phyloP scores from a whole-genome alignment of 2,888 invertebrate species.

The Dysmachus trigonus region DNA sequence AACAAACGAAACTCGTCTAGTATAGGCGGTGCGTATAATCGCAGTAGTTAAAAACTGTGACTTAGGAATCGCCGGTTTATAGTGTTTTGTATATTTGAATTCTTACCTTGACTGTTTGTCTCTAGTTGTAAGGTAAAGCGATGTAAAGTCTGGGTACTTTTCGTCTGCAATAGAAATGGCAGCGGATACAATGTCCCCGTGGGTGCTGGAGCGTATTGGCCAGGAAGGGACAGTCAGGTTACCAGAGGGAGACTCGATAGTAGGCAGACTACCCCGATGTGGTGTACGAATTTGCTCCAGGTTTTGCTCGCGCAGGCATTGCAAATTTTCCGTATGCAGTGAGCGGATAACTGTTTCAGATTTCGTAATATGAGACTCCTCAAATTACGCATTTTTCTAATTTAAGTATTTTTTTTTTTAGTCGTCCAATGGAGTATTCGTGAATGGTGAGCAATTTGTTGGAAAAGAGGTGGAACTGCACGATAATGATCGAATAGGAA shows the following conservation, averaged over 20 bases:
- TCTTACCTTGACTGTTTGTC: too few species aligned
- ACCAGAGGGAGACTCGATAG: slow-evolving; percentile 53
- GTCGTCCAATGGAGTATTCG: slow-evolving; percentile 58
- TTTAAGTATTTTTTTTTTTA: slow-evolving; percentile 51
- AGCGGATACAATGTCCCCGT: slow-evolving; percentile 49
- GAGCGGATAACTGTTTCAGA: neutral
- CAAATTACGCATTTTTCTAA: neutral
- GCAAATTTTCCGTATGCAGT: slow-evolving; percentile 49
- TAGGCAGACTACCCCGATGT: slow-evolving; percentile 55
- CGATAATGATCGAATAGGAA: slow-evolving; percentile 45
- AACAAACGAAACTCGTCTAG: too few species aligned
- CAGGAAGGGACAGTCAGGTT: slow-evolving; percentile 52
- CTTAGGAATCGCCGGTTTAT: too few species aligned
- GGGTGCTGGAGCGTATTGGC: slow-evolving; percentile 52
- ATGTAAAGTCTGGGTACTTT: neutral
- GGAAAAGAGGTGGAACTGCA: neutral
- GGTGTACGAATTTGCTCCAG: slow-evolving; percentile 50
- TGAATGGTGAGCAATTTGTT: slow-evolving; percentile 52
- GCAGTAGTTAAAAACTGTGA: too few species aligned
- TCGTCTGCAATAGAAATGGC: slow-evolving; percentile 36
- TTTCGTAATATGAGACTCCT: neutral
- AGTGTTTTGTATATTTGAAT: too few species aligned
- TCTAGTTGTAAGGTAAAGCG: neutral
- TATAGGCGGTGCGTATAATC: too few species aligned
- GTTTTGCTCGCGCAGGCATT: slow-evolving; percentile 58